Evolutionary conservation across 2,888 invertebrate genomes (phyloP).

Genomic region (Sinelater perroti): DNA sequence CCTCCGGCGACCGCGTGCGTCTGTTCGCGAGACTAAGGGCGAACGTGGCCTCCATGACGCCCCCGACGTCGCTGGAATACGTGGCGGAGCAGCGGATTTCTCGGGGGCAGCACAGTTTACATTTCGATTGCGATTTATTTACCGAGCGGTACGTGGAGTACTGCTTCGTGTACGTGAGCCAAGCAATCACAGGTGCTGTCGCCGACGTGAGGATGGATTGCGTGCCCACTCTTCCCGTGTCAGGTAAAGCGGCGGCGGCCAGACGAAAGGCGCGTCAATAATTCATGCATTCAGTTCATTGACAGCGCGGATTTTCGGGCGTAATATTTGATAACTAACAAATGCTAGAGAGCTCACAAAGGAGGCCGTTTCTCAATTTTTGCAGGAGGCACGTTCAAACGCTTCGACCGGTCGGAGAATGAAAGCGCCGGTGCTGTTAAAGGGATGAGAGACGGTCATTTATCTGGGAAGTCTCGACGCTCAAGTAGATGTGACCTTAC

Average conservation of each 20-base stretch:
- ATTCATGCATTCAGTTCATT: conserved; percentile 7
- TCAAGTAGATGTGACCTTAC: too few relatives aligned
- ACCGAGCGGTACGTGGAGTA: conserved; percentile 85
- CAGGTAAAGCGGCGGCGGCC: conserved; percentile 66
- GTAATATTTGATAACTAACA: not conserved
- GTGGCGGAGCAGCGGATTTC: conserved; percentile 71
- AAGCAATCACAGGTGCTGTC: conserved; percentile 85
- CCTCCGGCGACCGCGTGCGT: conserved; percentile 79
- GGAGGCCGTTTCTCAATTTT: too few relatives aligned
- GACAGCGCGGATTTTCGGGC: not conserved
- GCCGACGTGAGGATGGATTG: conserved; percentile 86
- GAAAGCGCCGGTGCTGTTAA: too few relatives aligned
- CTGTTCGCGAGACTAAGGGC: conserved; percentile 78
- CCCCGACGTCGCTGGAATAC: conserved; percentile 71
- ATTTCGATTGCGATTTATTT: conserved; percentile 84
- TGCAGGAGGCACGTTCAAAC: too few relatives aligned
- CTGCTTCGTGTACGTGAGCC: conserved; percentile 88
- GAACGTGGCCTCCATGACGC: conserved; percentile 73
- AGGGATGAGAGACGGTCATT: too few relatives aligned
- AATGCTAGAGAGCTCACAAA: not conserved
- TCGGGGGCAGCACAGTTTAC: conserved; percentile 78
- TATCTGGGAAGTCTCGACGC: too few relatives aligned
- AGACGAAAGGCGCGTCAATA: conserved; percentile 20
- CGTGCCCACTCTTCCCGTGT: conserved; percentile 81
- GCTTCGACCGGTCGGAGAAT: too few relatives aligned